These are phyloP conservation scores for Bergia sp. DNA, from an alignment of 92 coral and sea anemone genomes.

Conservation along the genomic window DNA sequence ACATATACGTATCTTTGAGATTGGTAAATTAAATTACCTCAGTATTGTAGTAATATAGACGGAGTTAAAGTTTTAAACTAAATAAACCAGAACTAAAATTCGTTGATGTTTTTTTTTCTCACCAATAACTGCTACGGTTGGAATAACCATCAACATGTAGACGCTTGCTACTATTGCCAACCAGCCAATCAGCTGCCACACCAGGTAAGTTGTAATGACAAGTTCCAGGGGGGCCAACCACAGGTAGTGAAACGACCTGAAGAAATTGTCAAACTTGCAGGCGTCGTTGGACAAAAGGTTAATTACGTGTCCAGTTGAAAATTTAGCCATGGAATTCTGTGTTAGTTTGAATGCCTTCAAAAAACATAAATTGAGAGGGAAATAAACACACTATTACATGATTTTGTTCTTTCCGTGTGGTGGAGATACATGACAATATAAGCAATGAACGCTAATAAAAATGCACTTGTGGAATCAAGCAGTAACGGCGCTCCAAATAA, in stretches of 20 bases:
- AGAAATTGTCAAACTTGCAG: constrained; percentile 69
- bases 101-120: background rate
- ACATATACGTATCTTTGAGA: background rate
- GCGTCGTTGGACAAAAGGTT: constrained; percentile 75
- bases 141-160: constrained; percentile 58
- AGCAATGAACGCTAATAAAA: background rate
- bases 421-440: background rate
- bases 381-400: background rate
- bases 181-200: constrained; percentile 79
- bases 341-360: constrained; percentile 29
- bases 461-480: no score
- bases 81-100: background rate
- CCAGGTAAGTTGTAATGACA: constrained; percentile 59
- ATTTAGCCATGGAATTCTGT: constrained; percentile 22
- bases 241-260: constrained; percentile 42
- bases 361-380: background rate
- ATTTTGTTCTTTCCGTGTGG: background rate
- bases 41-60: no score
- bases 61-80: no score
- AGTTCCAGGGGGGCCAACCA: constrained; percentile 65
- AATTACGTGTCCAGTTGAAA: constrained; percentile 67
- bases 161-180: constrained; percentile 61
- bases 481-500: no score
- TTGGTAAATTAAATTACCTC: background rate
- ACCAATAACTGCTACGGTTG: constrained; percentile 66